Base-by-base conservation (phyloP, 2,888 invertebrate species). In the Ptychoptera albimana region DNA sequence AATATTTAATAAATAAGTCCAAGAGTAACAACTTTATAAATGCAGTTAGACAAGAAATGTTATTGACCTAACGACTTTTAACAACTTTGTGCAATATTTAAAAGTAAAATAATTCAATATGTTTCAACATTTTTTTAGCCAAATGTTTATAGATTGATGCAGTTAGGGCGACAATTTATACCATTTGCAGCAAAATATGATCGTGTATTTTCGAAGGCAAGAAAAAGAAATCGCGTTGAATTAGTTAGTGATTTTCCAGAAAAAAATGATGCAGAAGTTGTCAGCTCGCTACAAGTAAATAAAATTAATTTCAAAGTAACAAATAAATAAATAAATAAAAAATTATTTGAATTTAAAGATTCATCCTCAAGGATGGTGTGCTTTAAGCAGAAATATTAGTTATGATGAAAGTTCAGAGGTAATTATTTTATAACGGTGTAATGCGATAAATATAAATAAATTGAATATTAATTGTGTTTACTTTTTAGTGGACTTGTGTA, bases 331-430 rank as follows among this genome's bases (percentile, higher is more conserved):
- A 23, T 5, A 5, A 23, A 23, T 23, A 5, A 23, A 5, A 5
- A 23, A 5, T 23, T 7, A 37, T 44, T n/a, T 34, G 32, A 14
- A 16, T 23, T 61, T 71, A 39, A 71, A 84, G 74, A 77, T 89
- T 49, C 91, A 91, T 62, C 91, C 91, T 1, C 81, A 86, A 59
- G 87, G 91, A 13, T 89, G 88, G 82, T 85, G 84, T 60, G 84
- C 85, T 13, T 68, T 91, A 32, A 87, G 88, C 45, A 74, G 93
- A 50, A 92, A 91, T 64, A 82, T 89, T 45, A 87, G 84, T 56
- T 78, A 77, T 49, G 81, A 84, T 54, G 89, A 92, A 60, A 75
- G 75, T 56, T 82, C 86, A 35, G 93, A 93, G 75, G 85, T 83
- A 62, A 34, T 9, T 37, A 43, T 40, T 7, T 11, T 36, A 30